Base-by-base conservation (phyloP, 2,797 vertebrate genomes). In the Pangasius larnaudii region DNA sequence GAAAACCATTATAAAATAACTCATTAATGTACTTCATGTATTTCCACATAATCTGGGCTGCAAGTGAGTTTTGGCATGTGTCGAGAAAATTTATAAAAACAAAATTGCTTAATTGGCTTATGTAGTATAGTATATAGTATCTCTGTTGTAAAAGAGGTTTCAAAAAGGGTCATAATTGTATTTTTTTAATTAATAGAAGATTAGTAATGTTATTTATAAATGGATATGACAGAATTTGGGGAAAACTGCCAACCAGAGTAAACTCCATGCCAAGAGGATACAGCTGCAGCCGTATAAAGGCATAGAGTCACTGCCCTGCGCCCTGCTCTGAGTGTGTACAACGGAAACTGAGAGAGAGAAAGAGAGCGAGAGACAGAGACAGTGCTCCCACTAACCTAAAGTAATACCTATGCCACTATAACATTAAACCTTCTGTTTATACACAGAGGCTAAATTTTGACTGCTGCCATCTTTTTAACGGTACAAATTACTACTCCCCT, bases 221-320 rank as follows among this genome's bases (percentile, higher is more conserved):
- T 85, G 83, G 75, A 85, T 49, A 51, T 85, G 82, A 71, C 63
- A 88, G 39, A 72, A 46, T 63, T 61, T 39, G 13, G 77, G 78
- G 39, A 71, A 9, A 72, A 39, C 30, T 80, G 87, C 83, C 87
- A 88, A 58, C 74, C 61, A 39, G 84, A 85, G 75, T 51, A 80
- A 85, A 80, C 42, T 39, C 30, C 46, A 8, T 13, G 84, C 78
- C 84, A 82, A 77, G 51, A 86, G 78, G 77, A 88, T 61, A 80
- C 88, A 88, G 88, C 84, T 85, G 83, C 87, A 74, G 74, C 87
- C 75, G 59, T 87, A 87, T 84, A 84, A 84, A 88, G 87, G 22
- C 69, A 88, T 65, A 22, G 87, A 79, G 83, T 65, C 85, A 86
- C 63, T 78, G 61, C 71, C 72, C 87, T 78, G 69, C 14, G 19